phyloP scores from a whole-genome alignment of 2,797 vertebrate species.

The Astyanax mexicanus region DNA sequence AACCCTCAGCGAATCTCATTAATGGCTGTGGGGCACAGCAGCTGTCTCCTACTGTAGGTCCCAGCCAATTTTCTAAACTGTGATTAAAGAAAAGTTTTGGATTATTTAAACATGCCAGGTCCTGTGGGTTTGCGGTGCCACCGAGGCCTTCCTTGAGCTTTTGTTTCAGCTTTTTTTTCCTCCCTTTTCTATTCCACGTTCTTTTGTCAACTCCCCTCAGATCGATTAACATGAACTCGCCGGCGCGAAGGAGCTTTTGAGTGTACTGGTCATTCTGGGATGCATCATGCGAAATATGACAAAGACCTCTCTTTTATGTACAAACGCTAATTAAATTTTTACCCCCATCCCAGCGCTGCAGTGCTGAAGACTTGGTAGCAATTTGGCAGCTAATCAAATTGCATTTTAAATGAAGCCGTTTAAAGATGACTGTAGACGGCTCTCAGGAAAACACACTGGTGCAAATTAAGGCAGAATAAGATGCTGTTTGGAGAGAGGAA shows the following conservation, averaged over 20 bases:
- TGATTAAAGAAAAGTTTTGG: slow-evolving; percentile 88
- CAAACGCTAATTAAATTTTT: slow-evolving; percentile 85
- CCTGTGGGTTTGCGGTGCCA: slow-evolving; percentile 73
- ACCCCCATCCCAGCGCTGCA: slow-evolving; percentile 77
- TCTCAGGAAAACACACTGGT: slow-evolving; percentile 77
- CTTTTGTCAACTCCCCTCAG: slow-evolving; percentile 74
- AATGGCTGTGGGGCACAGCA: slow-evolving; percentile 79
- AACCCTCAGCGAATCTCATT: slow-evolving; percentile 81
- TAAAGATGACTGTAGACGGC: slow-evolving; percentile 83
- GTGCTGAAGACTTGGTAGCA: slow-evolving; percentile 83
- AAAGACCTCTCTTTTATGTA: slow-evolving; percentile 85
- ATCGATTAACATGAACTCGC: slow-evolving; percentile 81
- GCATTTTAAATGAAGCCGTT: slow-evolving; percentile 88
- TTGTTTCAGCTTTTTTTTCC: slow-evolving; percentile 43
- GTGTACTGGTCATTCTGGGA: slow-evolving; percentile 84
- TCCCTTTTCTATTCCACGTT: slow-evolving; percentile 54
- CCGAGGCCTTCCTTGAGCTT: slow-evolving; percentile 73
- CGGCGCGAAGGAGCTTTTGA: slow-evolving; percentile 80
- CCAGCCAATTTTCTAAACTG: slow-evolving; percentile 84
- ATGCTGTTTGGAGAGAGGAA: slow-evolving; percentile 71
- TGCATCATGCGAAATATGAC: slow-evolving; percentile 79
- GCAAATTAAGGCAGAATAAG: slow-evolving; percentile 80
- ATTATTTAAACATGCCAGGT: slow-evolving; percentile 82
- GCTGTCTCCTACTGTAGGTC: slow-evolving; percentile 79
- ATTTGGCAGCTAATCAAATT: slow-evolving; percentile 90